Base-by-base conservation (phyloP, 2,113 vertebrate species). In the Chionis minor region DNA sequence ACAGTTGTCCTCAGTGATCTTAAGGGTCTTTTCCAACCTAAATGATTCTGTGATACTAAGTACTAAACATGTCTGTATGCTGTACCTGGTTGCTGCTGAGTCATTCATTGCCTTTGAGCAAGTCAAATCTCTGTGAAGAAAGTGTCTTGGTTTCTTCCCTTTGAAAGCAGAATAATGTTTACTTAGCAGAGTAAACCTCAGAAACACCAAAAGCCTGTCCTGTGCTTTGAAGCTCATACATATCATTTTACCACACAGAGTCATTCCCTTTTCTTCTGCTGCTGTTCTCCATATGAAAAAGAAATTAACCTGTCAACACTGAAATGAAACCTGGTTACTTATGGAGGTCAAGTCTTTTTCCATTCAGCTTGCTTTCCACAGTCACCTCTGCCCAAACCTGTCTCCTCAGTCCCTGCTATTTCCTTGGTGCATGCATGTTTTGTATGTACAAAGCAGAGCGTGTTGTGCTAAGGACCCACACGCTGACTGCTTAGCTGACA, bases 161-260 rank as follows among this genome's bases (percentile, higher is more conserved):
- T 81, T 94, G 88, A 93, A 95, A 84, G 35, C 20, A 83, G 33
- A 74, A 59, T 58, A 55, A 75, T 92, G 40, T 95, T 93, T 93
- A 55, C 27, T 56, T 86, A 84, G 59, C 2, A 6, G 26, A 75
- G 33, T 55, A 92, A 89, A 84, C 80, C 42, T 89, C 72, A 94
- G 86, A 58, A 96, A 78, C 51, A 94, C 80, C 63, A 88, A 66
- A 90, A 84, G 55, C 51, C 38, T 86, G 42, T 32, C 51, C 10
- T 40, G 28, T 0, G 3, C 86, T 92, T 92, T 94, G 88, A 96
- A 84, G 83, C 11, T 92, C 49, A 71, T 20, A 51, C 24, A 12
- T 79, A 90, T 1, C 45, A 59, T 74, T 95, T 94, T 33, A 72
- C 40, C 35, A 59, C 24, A 70, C 9, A 75, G 28, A 71, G 79